Evolutionary conservation across 2,113 vertebrate species (phyloP).

Genomic region (Nesogale talazaci): DNA sequence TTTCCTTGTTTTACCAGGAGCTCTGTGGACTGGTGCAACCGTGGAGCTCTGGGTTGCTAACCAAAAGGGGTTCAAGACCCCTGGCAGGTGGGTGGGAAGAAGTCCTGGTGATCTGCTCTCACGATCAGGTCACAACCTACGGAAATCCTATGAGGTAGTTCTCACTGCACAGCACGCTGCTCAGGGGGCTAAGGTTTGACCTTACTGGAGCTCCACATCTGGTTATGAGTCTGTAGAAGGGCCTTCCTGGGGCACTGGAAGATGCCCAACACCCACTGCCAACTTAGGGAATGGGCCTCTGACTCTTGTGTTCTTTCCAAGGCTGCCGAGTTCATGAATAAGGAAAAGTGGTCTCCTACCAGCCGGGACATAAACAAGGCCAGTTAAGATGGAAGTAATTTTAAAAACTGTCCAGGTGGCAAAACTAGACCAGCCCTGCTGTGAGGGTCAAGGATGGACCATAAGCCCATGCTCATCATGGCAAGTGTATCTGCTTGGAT

Average conservation of each 20-base stretch:
- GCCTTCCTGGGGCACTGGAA: too few relatives aligned
- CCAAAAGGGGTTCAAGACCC: neutral
- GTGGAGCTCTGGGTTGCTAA: neutral
- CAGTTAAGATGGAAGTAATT: neutral
- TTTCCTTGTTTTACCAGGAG: neutral
- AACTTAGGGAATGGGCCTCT: neutral
- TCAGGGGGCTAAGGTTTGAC: neutral
- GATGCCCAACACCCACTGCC: neutral
- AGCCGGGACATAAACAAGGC: conserved; percentile 1
- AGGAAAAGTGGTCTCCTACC: conserved; percentile 39
- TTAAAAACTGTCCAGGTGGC: neutral
- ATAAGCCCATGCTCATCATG: neutral
- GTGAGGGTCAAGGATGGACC: neutral
- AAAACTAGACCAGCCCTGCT: neutral
- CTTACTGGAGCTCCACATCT: neutral
- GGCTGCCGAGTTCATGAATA: neutral
- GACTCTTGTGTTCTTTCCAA: conserved; percentile 10
- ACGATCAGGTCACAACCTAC: neutral
- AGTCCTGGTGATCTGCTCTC: neutral
- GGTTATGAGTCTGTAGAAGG: neutral
- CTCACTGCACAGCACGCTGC: neutral
- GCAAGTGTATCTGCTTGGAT: neutral
- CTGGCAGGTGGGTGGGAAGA: neutral
- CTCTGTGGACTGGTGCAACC: neutral
- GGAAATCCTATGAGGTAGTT: neutral